Conservation (phyloP, 2,888 invertebrate genomes). For the Exocentrus adspersus region DNA sequence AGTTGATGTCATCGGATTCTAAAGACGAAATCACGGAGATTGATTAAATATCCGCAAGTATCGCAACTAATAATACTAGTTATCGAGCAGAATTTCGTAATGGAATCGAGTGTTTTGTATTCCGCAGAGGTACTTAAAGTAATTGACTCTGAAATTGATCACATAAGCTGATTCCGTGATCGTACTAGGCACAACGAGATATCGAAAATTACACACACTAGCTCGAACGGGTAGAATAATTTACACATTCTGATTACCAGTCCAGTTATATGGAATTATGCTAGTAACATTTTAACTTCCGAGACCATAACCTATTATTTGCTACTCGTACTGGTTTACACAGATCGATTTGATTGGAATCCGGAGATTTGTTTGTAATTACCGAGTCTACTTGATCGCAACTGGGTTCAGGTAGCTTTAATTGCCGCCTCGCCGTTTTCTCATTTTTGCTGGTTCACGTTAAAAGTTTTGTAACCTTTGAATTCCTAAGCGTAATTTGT, state of each 20-base stretch:
- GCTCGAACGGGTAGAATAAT: constrained; percentile 53
- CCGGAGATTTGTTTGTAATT: constrained; percentile 60
- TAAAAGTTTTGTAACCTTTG: constrained; percentile 15
- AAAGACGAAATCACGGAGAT: constrained; percentile 33
- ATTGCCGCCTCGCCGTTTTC: constrained; percentile 44
- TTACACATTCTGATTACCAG: constrained; percentile 62
- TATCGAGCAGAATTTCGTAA: constrained; percentile 43
- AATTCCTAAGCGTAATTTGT: background rate
- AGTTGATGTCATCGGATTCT: constrained; percentile 25
- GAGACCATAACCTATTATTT: constrained; percentile 62
- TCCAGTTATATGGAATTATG: constrained; percentile 63
- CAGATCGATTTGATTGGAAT: constrained; percentile 60
- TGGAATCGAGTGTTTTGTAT: constrained; percentile 34
- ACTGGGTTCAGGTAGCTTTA: constrained; percentile 52
- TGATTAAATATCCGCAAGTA: constrained; percentile 40
- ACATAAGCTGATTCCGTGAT: constrained; percentile 58
- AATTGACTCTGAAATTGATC: constrained; percentile 56
- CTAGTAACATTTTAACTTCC: constrained; percentile 63
- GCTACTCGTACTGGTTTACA: constrained; percentile 59
- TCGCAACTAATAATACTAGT: constrained; percentile 42
- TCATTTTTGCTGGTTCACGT: constrained; percentile 6
- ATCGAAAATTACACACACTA: constrained; percentile 59
- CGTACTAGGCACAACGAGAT: constrained; percentile 58
- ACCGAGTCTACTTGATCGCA: constrained; percentile 48
- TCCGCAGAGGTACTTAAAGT: constrained; percentile 40